Evolutionary conservation across 2,113 vertebrate genomes (phyloP), one percentile per base, ranked within the genome.

Genomic region (Oophaga pumilio): DNA sequence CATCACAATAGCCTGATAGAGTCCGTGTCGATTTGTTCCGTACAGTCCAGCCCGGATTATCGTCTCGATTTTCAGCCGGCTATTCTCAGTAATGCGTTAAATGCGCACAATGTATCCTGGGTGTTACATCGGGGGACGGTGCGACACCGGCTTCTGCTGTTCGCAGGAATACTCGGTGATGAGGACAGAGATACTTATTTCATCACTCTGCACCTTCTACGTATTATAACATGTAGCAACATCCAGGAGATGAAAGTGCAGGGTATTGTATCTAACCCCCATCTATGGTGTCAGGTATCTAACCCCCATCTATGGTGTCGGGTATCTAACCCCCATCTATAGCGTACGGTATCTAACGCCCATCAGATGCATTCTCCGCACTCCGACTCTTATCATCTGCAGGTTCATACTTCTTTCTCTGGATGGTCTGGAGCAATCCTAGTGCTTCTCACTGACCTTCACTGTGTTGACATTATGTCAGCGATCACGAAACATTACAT

Each of bases 91-190:
- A 78, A 78, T 86, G 74, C 79, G 85, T 78, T 86, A 78, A 86
- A 68, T 60, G 73, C 74, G 49, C n/a, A 76, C 60, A 52, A 80
- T 83, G 76, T 64, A 52, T 60, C 86, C 66, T 81, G 79, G 69
- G 64, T 82, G 52, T 59, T 82, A 74, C 6, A 66, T n/a, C 2
- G 57, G 79, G 86, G 68, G 69, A 24, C 57, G 14, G 68, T 74
- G 56, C 33, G 57, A 82, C 57, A 8, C 81, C 12, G 24, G 18
- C 26, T 18, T 26, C 43, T 81, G 78, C 57, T 82, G 78, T 52
- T 69, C 53, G 5, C 77, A 22, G 79, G 82, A 87, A 87, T 82
- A 76, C 73, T 56, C 24, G 77, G 22, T 49, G 52, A 87, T 59
- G 66, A 33, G 76, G 12, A 71, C 43, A 50, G 56, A 77, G 18